Percentiles rank a stretch among this genome's conserved stretches.
Evolutionary conservation across 2,888 invertebrate species (phyloP).

Genomic region (Dasysyrphus albostriatus): DNA sequence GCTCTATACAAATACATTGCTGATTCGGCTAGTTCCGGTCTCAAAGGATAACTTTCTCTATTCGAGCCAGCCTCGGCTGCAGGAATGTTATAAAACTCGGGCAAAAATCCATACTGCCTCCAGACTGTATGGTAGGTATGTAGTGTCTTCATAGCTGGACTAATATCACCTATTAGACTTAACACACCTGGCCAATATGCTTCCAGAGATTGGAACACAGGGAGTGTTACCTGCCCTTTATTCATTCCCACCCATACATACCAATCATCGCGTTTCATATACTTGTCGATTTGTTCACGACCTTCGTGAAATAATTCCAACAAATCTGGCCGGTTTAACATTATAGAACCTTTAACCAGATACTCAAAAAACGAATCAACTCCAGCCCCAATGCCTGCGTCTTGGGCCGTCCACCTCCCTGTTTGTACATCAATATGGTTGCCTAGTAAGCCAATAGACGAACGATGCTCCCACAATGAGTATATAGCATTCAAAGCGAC

Average conservation of each 20-base stretch:
- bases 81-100: slow-evolving; percentile 98
- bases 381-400: slow-evolving; percentile 98
- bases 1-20: slow-evolving; percentile 98
- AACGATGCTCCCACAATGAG: slow-evolving; percentile 93
- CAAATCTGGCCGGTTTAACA: slow-evolving; percentile 95
- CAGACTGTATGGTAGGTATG: slow-evolving; percentile 98
- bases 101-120: slow-evolving; percentile 98
- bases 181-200: slow-evolving; percentile 99
- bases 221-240: slow-evolving; percentile 95
- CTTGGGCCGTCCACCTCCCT: slow-evolving; percentile 98
- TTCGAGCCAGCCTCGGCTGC: slow-evolving; percentile 93
- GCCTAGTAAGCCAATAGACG: slow-evolving; percentile 94
- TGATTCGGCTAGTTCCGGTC: slow-evolving; percentile 98
- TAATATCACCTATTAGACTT: slow-evolving; percentile 93
- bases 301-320: slow-evolving; percentile 95
- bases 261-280: slow-evolving; percentile 98
- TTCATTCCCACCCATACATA: slow-evolving; percentile 99
- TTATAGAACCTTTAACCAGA: slow-evolving; percentile 96
- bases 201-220: slow-evolving; percentile 99
- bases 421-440: slow-evolving; percentile 98
- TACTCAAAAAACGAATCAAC: slow-evolving; percentile 99
- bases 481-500: slow-evolving; percentile 96
- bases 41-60: slow-evolving; percentile 94
- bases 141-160: slow-evolving; percentile 95
- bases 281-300: slow-evolving; percentile 90